A percentile compares a stretch with the other conserved stretches of the same genome.
phyloP scores from a whole-genome alignment of 2,797 vertebrate species.

The Hybognathus amarus region DNA sequence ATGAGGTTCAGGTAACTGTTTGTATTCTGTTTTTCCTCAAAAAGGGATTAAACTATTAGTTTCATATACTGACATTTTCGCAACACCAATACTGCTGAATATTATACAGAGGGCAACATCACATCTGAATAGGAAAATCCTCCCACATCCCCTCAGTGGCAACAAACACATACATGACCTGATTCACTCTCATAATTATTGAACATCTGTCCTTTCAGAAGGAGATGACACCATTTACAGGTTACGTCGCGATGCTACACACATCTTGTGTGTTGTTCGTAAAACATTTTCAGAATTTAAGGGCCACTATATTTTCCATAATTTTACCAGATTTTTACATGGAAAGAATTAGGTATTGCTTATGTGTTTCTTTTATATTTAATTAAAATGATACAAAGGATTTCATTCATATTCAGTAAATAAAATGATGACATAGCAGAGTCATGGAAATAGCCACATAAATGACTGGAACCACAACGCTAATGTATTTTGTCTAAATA shows the following conservation, averaged over 20 bases:
- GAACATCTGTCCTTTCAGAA: constrained; percentile 50
- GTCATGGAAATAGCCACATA: constrained; percentile 28
- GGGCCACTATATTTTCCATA: neutral
- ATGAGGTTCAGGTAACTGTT: constrained; percentile 53
- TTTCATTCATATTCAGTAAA: neutral
- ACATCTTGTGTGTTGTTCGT: neutral
- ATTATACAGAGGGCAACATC: constrained; percentile 47
- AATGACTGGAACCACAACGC: constrained; percentile 14
- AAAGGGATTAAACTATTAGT: constrained; percentile 55
- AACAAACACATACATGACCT: constrained; percentile 37
- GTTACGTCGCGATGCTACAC: neutral
- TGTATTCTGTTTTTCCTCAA: constrained; percentile 56
- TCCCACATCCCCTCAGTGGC: constrained; percentile 7
- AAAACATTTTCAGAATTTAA: neutral
- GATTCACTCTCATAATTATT: constrained; percentile 50
- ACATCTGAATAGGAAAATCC: constrained; percentile 6
- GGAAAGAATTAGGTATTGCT: neutral
- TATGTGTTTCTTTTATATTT: neutral
- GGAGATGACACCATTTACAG: constrained; percentile 38
- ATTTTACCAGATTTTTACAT: neutral
- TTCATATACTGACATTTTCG: constrained; percentile 53
- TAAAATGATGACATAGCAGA: neutral
- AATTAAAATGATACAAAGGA: neutral
- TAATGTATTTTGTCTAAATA: constrained; percentile 18
- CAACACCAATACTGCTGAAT: constrained; percentile 47